Evolutionary conservation across 2,113 vertebrate species (phyloP), one percentile per base, ranked within the genome.

Genomic region (Microcebus ravelobensis): DNA sequence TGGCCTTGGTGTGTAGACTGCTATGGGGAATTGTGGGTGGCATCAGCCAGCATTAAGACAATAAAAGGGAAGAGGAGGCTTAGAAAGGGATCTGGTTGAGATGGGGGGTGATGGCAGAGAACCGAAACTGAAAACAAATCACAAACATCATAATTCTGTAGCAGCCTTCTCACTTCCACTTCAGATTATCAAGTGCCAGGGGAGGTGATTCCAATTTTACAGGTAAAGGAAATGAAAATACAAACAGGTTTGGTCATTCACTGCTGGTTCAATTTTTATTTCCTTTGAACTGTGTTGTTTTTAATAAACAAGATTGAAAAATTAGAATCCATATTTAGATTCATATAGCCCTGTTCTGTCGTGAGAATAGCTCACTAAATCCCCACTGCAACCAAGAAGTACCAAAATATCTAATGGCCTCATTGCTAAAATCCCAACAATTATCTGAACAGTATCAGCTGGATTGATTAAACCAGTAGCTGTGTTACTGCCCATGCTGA

Each of bases 141-240:
- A 94, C 34, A 21, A 87, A 13, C n/a, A 71, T 96, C 48, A 63
- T 88, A 93, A 93, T 96, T 91, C 36, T 74, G 48, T 15, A 63
- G 48, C 87, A 86, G 57, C 42, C 29, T 83, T 95, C 85, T 96
- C 59, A 95, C 59, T 88, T 96, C 48, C 65, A 59, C 87, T 95
- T 96, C 91, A 89, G 94, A 79, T 97, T 88, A 96, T 55, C 89
- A 91, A 96, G 88, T 89, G 8, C 39, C 29, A 70, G 34, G 57
- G 81, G 77, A 94, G 39, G 42, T 70, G 82, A 83, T 89, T 96
- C 77, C 86, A 93, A 86, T 94, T 96, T 96, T 94, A 79, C 25
- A 94, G 73, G 61, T 89, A 94, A 96, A 70, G 73, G 94, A 97
- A 95, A 94, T 94, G 91, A 94, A 97, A 97, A 96, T 57, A 94